These are phyloP conservation scores for Stenoptilia bipunctidactyla DNA, from an alignment of 2,888 invertebrate genomes.

Conservation along the genomic window DNA sequence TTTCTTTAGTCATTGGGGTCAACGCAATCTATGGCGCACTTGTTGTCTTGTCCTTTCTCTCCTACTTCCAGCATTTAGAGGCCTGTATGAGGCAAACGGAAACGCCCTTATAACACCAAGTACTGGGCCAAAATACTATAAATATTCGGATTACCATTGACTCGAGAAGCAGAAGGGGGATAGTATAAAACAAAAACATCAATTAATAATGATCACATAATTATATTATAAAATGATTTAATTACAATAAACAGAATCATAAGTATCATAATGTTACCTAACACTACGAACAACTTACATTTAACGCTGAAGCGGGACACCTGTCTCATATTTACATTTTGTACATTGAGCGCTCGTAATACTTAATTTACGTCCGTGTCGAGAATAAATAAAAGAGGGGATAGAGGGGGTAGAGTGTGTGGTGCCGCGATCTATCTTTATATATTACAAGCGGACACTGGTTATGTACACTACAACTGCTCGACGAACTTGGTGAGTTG, in stretches of 20 bases:
- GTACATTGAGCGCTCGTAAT: conserved; percentile 72
- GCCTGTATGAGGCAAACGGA: too few relatives aligned
- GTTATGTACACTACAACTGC: conserved; percentile 82
- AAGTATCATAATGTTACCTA: conserved; percentile 72
- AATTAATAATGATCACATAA: conserved; percentile 67
- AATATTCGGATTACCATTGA: too few relatives aligned
- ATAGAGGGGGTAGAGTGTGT: conserved; percentile 34
- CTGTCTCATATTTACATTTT: conserved; percentile 64
- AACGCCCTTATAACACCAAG: too few relatives aligned
- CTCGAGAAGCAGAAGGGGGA: too few relatives aligned
- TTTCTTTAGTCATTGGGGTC: too few relatives aligned
- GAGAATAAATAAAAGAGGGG: conserved; percentile 62
- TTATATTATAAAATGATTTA: conserved; percentile 74
- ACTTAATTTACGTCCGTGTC: conserved; percentile 56
- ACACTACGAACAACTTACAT: conserved; percentile 71
- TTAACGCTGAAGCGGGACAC: conserved; percentile 63
- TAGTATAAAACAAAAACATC: conserved; percentile 39
- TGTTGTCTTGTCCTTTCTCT: too few relatives aligned
- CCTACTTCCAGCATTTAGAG: too few relatives aligned
- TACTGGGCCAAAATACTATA: too few relatives aligned
- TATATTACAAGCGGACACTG: conserved; percentile 87
- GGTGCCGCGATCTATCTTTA: conserved; percentile 96
- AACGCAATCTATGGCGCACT: too few relatives aligned
- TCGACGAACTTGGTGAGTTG: conserved; percentile 96
- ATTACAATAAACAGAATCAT: conserved; percentile 73